Percentiles rank a stretch among this genome's conserved stretches.
These are phyloP conservation scores for Drosophila suboccidentalis DNA, from an alignment of 2,888 invertebrate species.

Conservation along the genomic window DNA sequence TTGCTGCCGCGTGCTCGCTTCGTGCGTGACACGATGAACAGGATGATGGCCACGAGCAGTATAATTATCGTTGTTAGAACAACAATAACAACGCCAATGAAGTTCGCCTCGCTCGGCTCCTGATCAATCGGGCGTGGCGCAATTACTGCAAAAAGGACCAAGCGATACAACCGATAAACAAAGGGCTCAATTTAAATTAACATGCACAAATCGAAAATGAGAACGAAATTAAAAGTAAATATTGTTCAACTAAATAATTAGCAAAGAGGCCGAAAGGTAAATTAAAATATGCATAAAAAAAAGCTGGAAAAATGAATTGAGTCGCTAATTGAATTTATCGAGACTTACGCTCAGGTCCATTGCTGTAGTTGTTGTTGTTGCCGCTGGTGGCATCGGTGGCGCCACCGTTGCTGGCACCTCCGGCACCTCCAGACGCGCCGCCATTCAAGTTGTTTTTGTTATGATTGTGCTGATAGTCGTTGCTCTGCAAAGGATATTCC, in stretches of 20 bases:
- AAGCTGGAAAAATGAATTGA: slow-evolving; percentile 14
- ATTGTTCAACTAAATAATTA: slow-evolving; percentile 79
- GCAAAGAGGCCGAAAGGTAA: slow-evolving; percentile 27
- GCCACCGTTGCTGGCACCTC: slow-evolving; percentile 58
- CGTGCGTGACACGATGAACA: slow-evolving; percentile 90
- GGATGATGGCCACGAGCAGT: slow-evolving; percentile 89
- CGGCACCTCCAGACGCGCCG: slow-evolving; percentile 49
- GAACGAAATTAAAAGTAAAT: slow-evolving; percentile 76
- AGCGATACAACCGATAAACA: slow-evolving; percentile 19
- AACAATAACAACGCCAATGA: slow-evolving; percentile 89
- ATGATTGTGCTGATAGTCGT: slow-evolving; percentile 88
- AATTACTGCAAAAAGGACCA: slow-evolving; percentile 78
- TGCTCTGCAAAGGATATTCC: slow-evolving; percentile 89
- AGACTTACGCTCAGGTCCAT: slow-evolving; percentile 82
- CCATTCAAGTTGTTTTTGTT: slow-evolving; percentile 76
- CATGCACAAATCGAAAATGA: slow-evolving; percentile 44
- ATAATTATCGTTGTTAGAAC: slow-evolving; percentile 91
- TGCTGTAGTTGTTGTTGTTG: slow-evolving; percentile 76
- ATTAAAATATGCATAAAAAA: neutral
- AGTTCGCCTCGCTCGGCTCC: slow-evolving; percentile 87
- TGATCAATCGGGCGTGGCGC: slow-evolving; percentile 87
- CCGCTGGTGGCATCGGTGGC: slow-evolving; percentile 46
- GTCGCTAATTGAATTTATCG: slow-evolving; percentile 65
- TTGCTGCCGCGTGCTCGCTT: slow-evolving; percentile 86
- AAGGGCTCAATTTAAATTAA: slow-evolving; percentile 60